phyloP scores from a whole-genome alignment of 2,888 invertebrate genomes.

The Spisula solida region DNA sequence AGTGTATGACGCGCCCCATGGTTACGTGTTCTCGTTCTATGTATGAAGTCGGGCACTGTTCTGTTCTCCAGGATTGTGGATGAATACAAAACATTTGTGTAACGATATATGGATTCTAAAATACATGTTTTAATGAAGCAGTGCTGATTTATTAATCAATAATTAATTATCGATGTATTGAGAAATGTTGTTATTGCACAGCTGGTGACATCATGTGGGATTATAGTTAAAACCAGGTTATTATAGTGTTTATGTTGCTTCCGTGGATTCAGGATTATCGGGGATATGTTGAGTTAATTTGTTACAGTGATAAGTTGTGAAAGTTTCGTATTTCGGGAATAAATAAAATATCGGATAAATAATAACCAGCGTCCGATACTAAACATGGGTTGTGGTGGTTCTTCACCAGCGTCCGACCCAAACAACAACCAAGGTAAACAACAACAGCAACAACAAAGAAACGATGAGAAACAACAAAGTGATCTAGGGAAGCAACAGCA shows the following conservation, averaged over 20 bases:
- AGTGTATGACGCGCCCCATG: conserved; percentile 10
- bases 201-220: not conserved
- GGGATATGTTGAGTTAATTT: too few species aligned
- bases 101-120: not conserved
- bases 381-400: conserved; percentile 1
- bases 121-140: not conserved
- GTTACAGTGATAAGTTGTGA: too few species aligned
- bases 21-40: not conserved
- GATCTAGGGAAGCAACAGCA: not conserved
- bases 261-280: too few species aligned
- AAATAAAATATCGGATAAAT: not conserved
- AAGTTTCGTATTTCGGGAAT: not conserved
- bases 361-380: not conserved
- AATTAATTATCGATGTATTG: not conserved
- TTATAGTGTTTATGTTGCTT: too few species aligned
- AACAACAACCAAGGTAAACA: conserved; percentile 20
- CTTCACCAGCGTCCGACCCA: not conserved
- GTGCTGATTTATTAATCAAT: not conserved
- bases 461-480: not conserved
- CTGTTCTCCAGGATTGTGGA: not conserved
- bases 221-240: not conserved
- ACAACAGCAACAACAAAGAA: conserved; percentile 7
- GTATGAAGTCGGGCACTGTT: not conserved
- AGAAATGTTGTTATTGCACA: not conserved
- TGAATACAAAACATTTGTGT: not conserved